Conservation (phyloP, 1,140 invertebrate species). For the Drosophila parabipectinata region DNA sequence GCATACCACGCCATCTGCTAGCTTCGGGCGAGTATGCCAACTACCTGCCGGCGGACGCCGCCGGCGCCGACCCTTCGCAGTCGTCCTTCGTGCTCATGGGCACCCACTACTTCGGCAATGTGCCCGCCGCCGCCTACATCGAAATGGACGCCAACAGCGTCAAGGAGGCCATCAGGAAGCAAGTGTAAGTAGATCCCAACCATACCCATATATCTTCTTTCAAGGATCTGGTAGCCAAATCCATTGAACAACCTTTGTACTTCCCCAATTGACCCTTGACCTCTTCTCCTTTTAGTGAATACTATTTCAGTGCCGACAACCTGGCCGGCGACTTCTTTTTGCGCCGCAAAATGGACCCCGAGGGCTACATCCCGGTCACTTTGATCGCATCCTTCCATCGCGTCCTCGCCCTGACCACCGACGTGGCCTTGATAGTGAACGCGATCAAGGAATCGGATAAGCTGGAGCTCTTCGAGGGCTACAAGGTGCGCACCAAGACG, state of each 20-base stretch:
- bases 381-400: conserved; percentile 98
- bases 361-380: conserved; percentile 96
- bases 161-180: conserved; percentile 92
- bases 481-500: conserved; percentile 92
- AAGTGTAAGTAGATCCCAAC: conserved; percentile 89
- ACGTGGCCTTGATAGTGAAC: conserved; percentile 92
- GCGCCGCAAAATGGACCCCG: conserved; percentile 96
- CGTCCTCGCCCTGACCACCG: conserved; percentile 93
- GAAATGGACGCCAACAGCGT: conserved; percentile 86
- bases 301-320: conserved; percentile 99
- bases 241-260: neutral
- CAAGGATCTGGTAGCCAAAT: neutral
- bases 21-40: conserved; percentile 76
- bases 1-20: conserved; percentile 83
- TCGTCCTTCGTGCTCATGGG: conserved; percentile 87
- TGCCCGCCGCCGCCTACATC: conserved; percentile 84
- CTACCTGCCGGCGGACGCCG: conserved; percentile 76
- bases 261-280: neutral
- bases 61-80: conserved; percentile 74
- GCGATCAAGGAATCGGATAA: conserved; percentile 92
- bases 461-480: conserved; percentile 91
- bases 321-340: conserved; percentile 98
- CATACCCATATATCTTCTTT: neutral
- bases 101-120: conserved; percentile 84
- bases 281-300: conserved; percentile 89